Conservation (phyloP, 2,888 invertebrate genomes). For the Polyploca ridens region DNA sequence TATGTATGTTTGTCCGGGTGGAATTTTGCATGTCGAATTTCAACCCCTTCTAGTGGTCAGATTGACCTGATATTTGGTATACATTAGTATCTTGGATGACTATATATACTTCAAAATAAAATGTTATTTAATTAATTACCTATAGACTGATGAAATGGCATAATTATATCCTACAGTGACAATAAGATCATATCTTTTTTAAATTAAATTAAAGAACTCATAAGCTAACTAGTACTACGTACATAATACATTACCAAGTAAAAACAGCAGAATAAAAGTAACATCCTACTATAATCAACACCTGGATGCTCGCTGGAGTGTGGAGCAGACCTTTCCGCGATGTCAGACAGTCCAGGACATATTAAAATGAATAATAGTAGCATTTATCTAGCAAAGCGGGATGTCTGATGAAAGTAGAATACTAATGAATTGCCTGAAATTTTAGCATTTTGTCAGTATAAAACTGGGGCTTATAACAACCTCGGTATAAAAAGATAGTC, state of each 20-base stretch:
- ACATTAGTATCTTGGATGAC: no score
- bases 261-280: neutral
- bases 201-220: neutral
- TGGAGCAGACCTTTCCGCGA: neutral
- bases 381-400: constrained; percentile 44
- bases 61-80: no score
- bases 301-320: neutral
- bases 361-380: constrained; percentile 44
- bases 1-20: no score
- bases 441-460: constrained; percentile 12
- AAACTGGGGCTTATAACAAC: neutral
- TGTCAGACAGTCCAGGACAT: constrained; percentile 34
- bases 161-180: no score
- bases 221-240: neutral
- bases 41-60: no score
- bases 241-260: neutral
- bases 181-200: no score
- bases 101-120: no score
- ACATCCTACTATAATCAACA: neutral
- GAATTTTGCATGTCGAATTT: no score
- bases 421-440: constrained; percentile 37
- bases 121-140: no score
- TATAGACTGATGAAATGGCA: no score
- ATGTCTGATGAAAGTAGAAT: constrained; percentile 33
- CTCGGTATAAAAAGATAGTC: neutral